These are phyloP conservation scores for Scarus forsteni DNA, from an alignment of 2,797 vertebrate species.

Conservation along the genomic window DNA sequence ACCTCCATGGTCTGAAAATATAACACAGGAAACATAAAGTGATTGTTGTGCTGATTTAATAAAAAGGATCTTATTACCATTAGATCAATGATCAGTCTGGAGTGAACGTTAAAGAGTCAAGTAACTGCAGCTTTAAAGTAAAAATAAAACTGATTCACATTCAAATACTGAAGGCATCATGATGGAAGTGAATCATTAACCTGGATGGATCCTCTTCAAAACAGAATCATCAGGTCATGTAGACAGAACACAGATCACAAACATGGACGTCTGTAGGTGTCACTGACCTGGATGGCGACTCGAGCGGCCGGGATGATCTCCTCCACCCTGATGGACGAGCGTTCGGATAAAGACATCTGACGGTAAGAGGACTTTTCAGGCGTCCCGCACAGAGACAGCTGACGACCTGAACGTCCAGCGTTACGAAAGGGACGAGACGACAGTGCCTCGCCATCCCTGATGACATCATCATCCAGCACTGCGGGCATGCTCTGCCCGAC, in stretches of 20 bases:
- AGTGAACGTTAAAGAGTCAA: no score
- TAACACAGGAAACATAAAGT: constrained; percentile 7
- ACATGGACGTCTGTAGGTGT: no score
- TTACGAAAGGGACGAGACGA: constrained; percentile 97
- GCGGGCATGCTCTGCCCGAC: constrained; percentile 97
- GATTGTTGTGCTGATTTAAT: no score
- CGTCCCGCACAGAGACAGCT: constrained; percentile 96
- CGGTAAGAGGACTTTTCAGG: constrained; percentile 97
- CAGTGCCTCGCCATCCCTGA: constrained; percentile 93
- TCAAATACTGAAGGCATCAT: no score
- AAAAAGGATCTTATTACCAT: no score
- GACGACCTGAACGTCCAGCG: constrained; percentile 88
- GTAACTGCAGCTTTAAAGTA: no score
- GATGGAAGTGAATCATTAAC: no score
- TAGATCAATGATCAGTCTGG: no score
- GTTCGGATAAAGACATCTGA: constrained; percentile 96
- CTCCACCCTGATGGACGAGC: constrained; percentile 97
- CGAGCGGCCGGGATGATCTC: constrained; percentile 98
- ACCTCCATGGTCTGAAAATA: constrained; percentile 95
- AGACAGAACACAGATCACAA: no score
- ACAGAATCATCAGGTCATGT: no score
- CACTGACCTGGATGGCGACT: constrained; percentile 92
- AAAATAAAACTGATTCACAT: no score
- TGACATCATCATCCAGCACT: constrained; percentile 91
- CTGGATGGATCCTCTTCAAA: no score